Evolutionary conservation across 2,797 vertebrate genomes (phyloP).

Genomic region (Megaceryle alcyon): DNA sequence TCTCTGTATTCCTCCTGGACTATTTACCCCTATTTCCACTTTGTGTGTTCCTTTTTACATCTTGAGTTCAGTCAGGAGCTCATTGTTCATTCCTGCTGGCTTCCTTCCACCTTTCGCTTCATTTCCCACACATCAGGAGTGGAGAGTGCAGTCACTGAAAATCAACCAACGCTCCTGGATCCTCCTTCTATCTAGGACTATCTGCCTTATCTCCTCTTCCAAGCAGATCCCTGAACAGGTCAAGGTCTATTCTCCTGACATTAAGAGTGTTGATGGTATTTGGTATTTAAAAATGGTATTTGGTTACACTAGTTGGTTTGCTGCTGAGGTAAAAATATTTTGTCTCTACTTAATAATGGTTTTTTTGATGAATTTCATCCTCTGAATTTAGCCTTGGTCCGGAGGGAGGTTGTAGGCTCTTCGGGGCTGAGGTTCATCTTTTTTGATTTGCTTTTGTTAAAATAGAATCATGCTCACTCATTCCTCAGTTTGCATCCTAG

Average conservation of each 20-base stretch:
- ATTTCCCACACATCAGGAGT: not conserved
- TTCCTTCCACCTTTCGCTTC: not conserved
- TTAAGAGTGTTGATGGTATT: not conserved
- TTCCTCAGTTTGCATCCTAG: not conserved
- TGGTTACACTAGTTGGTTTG: not conserved
- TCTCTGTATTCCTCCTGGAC: not conserved
- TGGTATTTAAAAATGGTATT: not conserved
- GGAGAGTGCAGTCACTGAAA: not conserved
- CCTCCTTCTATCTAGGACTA: not conserved
- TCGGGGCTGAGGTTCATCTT: not conserved
- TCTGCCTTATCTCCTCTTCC: not conserved
- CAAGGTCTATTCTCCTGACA: not conserved
- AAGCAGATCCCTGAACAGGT: not conserved
- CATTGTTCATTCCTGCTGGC: fast-evolving
- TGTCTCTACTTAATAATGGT: not conserved
- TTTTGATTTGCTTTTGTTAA: not conserved
- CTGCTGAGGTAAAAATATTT: not conserved
- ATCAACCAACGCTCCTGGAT: not conserved
- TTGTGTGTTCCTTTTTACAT: not conserved
- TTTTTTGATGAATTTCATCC: not conserved
- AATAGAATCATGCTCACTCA: not conserved
- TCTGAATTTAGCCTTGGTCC: not conserved
- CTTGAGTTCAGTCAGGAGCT: not conserved
- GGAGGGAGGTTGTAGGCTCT: not conserved
- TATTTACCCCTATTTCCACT: not conserved